Evolutionary conservation across 2,113 vertebrate genomes (phyloP).

Genomic region (Calcarius ornatus): DNA sequence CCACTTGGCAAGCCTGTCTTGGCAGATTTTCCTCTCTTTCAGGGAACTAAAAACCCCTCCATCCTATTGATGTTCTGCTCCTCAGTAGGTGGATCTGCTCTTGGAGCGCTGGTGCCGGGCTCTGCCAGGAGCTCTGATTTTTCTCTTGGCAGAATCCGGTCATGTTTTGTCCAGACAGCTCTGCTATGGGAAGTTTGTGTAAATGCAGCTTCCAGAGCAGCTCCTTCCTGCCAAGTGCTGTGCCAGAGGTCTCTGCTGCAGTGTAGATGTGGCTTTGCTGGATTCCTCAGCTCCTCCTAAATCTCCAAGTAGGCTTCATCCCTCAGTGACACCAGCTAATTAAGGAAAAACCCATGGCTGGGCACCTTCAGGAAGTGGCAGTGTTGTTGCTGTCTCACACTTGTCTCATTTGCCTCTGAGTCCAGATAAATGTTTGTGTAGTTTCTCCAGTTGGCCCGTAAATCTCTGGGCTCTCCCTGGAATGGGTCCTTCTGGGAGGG

Average conservation of each 20-base stretch:
- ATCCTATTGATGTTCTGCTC: background rate
- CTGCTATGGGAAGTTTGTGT: conserved; percentile 41
- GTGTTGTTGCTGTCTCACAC: background rate
- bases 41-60: background rate
- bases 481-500: background rate
- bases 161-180: conserved; percentile 54
- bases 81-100: background rate
- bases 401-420: background rate
- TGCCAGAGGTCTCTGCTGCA: background rate
- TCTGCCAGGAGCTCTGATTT: conserved; percentile 6
- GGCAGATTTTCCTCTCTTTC: background rate
- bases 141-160: conserved; percentile 14
- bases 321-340: background rate
- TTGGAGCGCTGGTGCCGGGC: background rate
- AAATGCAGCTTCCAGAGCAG: conserved; percentile 42
- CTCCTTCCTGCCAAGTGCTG: conserved; percentile 31
- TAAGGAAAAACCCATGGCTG: background rate
- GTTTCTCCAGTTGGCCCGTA: background rate
- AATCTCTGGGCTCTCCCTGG: background rate
- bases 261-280: background rate
- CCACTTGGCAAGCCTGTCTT: background rate
- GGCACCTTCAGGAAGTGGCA: background rate
- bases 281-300: background rate
- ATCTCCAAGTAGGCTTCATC: background rate
- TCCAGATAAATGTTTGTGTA: background rate